Base-by-base conservation (phyloP, 2,888 invertebrate genomes). In the Pecten maximus region DNA sequence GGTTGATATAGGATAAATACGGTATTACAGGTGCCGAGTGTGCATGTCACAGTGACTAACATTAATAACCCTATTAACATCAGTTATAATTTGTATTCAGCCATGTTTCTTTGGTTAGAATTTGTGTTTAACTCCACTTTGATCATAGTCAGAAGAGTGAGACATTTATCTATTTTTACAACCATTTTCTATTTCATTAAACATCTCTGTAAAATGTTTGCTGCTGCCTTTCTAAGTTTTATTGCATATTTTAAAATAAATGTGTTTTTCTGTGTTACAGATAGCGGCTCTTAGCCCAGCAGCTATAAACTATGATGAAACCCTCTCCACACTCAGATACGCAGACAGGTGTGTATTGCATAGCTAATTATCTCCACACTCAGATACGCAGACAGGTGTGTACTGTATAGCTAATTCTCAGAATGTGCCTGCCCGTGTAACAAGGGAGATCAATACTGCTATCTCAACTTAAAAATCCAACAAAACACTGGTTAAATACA, bases 271-370 rank as follows among this genome's bases (percentile, higher is more conserved):
- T 40, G 15, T 87, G 44, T 91, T 92, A 90, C 93, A 95, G 95
- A 95, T 95, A 88, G 95, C 95, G 40, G 95, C 95, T 12, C 89
- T 95, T 40, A 95, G 95, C 90, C 95, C 95, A 87, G 95, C 95
- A 44, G 95, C 94, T 88, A 95, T 95, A 35, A 95, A 95, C 91
- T 95, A 95, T 91, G 95, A 95, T 88, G 95, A 95, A 91, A 95
- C 95, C 0, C 54, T 95, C 60, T 95, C 95, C 4, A 95, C 95
- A 40, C 93, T 95, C 23, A 92, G 95, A 93, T 95, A 95, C 91
- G 95, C 95, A 16, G 95, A 95, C 91, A 95, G 95, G 95, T 95
- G 92, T 89, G 90, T 44, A 40, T 54, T 54, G 1, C 8, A 54
- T 54, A 54, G 54, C 54, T 54, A 19, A 54, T 19, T 23, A n/a